These are phyloP conservation scores for Cantharis flavilabris DNA, from an alignment of 2,888 invertebrate species.

Conservation along the genomic window DNA sequence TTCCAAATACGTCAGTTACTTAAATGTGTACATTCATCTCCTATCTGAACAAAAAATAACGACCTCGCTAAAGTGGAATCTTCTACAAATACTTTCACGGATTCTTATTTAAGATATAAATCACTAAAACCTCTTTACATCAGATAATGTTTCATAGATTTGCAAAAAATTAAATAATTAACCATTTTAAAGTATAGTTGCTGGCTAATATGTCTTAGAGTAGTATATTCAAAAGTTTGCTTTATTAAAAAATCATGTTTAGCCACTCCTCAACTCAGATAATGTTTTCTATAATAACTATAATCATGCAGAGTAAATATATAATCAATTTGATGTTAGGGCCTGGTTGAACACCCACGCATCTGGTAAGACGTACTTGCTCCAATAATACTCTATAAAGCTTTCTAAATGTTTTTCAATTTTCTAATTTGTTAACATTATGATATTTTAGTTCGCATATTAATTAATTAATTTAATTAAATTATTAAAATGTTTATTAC, in stretches of 20 bases:
- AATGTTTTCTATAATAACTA: constrained; percentile 59
- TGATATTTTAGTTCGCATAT: background rate
- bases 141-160: constrained; percentile 20
- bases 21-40: constrained; percentile 37
- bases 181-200: constrained; percentile 22
- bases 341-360: constrained; percentile 52
- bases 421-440: background rate
- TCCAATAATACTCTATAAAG: constrained; percentile 28
- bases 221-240: constrained; percentile 46
- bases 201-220: constrained; percentile 18
- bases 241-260: constrained; percentile 48
- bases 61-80: constrained; percentile 11
- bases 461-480: background rate
- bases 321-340: constrained; percentile 57
- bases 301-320: constrained; percentile 58
- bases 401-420: constrained; percentile 22
- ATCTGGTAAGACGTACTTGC: constrained; percentile 26
- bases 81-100: constrained; percentile 18
- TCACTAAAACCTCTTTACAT: constrained; percentile 9
- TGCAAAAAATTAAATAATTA: constrained; percentile 28
- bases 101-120: constrained; percentile 11
- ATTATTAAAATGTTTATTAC: background rate
- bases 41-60: constrained; percentile 18
- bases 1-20: constrained; percentile 37
- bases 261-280: constrained; percentile 55